Evolutionary conservation across 2,797 vertebrate species (phyloP), one percentile per base, ranked within the genome.

Genomic region (Channa striata): DNA sequence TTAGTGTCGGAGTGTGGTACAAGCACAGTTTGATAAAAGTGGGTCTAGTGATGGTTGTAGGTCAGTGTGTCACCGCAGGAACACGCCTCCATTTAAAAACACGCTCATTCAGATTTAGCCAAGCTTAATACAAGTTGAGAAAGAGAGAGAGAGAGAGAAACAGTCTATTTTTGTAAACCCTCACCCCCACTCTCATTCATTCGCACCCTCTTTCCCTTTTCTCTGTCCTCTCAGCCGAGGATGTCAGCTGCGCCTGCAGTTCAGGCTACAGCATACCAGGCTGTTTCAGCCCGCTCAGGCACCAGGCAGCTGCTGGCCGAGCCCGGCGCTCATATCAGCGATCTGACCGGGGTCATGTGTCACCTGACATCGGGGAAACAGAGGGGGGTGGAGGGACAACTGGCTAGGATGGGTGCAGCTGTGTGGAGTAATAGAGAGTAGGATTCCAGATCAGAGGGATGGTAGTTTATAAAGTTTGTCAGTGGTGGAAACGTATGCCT

Each of bases 171-270:
- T 82, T 75, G 83, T 79, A 82, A 89, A 86, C 89, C 86, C 79
- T 78, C 4, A 3, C 44, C 44, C 19, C 11, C 19, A 20, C 19
- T 5, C 19, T 47, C 19, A 47, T 17, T 19, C n/a, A 9, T 46
- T 46, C 47, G 17, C 59, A 72, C 68, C 68, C 81, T 79, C 70
- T 63, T 68, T 54, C 68, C 70, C 61, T 90, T 78, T 81, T 84
- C 77, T 81, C 72, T 56, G 59, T 59, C 59, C 56, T 53, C 70
- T 72, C 71, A 62, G 66, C 53, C 72, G 65, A 86, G 80, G 81
- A 85, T 59, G 72, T 91, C 93, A 94, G 93, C 94, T 94, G 93
- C 66, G 89, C 80, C 60, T 69, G 52, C 80, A 91, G 92, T 92
- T 90, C 85, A 87, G 81, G 70, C 81, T 77, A 75, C 82, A 52